A percentile compares a stretch with the other conserved stretches of the same genome.
These are phyloP conservation scores for Paratrypauchen microcephalus DNA, from an alignment of 2,797 vertebrate genomes.

Conservation along the genomic window DNA sequence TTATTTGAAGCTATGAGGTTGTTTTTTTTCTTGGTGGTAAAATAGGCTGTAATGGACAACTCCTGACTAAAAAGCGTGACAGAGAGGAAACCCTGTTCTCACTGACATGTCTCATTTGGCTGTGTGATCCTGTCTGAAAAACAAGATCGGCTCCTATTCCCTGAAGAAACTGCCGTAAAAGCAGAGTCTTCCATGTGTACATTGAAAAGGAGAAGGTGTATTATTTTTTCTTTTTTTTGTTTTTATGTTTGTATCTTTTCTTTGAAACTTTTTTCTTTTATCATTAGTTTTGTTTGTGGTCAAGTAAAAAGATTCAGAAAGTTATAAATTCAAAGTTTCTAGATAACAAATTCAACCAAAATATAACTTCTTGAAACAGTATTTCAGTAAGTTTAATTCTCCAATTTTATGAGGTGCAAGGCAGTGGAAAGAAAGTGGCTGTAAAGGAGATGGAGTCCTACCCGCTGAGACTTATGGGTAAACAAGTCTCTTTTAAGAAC, in stretches of 20 bases:
- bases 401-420: not conserved
- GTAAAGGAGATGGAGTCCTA: not conserved
- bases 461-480: slow-evolving; percentile 4
- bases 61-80: not conserved
- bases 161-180: not conserved
- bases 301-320: not conserved
- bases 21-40: not conserved
- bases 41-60: not conserved
- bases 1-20: not conserved
- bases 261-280: not conserved
- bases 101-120: slow-evolving; percentile 18
- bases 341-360: not conserved
- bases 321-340: no score
- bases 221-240: no score
- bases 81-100: not conserved
- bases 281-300: not conserved
- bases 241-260: no score
- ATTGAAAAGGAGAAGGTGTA: slow-evolving; percentile 7
- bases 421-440: not conserved
- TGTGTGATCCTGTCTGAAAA: not conserved
- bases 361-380: not conserved
- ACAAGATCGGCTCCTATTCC: slow-evolving; percentile 16
- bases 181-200: not conserved
- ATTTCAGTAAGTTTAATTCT: not conserved
- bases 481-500: slow-evolving; percentile 10